Percentiles rank a stretch among this genome's conserved stretches.
phyloP scores from a whole-genome alignment of 2,888 invertebrate genomes.

The Desoria tigrina region DNA sequence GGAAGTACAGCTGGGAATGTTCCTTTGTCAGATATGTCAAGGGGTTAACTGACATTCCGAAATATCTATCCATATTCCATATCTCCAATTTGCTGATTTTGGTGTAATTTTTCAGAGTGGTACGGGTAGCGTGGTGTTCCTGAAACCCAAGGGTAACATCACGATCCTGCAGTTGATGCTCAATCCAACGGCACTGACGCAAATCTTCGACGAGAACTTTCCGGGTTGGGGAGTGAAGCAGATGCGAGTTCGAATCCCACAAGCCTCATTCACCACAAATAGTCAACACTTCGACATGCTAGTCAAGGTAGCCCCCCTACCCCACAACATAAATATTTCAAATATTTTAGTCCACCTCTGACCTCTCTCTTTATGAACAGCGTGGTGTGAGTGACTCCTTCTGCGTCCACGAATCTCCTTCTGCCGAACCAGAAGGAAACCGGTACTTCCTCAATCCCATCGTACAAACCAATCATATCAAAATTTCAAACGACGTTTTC shows the following conservation, averaged over 20 bases:
- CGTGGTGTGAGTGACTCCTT: conserved; percentile 42
- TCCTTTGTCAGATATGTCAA: no score
- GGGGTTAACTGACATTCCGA: no score
- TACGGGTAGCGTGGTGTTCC: conserved; percentile 44
- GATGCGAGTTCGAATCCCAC: conserved; percentile 41
- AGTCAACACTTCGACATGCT: conserved; percentile 44
- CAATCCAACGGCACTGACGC: conserved; percentile 42
- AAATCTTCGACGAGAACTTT: conserved; percentile 47
- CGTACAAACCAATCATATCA: conserved; percentile 45
- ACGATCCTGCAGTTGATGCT: conserved; percentile 46
- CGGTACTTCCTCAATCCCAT: conserved; percentile 42
- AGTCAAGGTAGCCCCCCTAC: conserved; percentile 37
- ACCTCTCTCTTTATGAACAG: conserved; percentile 1
- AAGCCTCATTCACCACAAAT: conserved; percentile 39
- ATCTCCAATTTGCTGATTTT: no score
- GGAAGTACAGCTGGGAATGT: no score
- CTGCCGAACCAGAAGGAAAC: conserved; percentile 26
- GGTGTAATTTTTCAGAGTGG: conserved; percentile 28
- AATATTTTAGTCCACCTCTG: not conserved
- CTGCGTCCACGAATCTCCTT: conserved; percentile 34
- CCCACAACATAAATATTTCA: not conserved
- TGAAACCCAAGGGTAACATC: conserved; percentile 45
- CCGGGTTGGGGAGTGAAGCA: conserved; percentile 47
- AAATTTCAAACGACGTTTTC: conserved; percentile 39
- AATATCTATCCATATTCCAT: no score